Percentiles rank a stretch among this genome's conserved stretches.
Conservation (phyloP, 2,113 vertebrate species). For the Ciconia boyciana region DNA sequence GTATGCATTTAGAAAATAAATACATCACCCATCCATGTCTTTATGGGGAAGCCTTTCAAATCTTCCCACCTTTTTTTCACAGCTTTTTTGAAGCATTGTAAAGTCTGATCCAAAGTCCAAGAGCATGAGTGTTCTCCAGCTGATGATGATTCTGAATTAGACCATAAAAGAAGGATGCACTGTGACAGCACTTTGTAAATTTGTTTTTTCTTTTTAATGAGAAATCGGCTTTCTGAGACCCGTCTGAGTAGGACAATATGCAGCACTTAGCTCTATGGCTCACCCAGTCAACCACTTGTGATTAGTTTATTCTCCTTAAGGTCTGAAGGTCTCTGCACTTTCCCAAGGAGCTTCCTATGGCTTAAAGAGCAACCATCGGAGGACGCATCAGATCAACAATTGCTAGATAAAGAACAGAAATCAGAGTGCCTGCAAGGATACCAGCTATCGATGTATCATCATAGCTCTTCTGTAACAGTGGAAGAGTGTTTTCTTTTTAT, state of each 20-base stretch:
- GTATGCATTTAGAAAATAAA: conserved; percentile 1
- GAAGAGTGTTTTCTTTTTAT: neutral
- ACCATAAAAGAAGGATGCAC: neutral
- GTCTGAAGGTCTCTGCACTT: neutral
- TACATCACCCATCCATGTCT: neutral
- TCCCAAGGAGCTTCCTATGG: neutral
- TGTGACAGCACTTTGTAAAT: neutral
- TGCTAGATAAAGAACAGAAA: neutral
- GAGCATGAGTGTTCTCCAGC: neutral
- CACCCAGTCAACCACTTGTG: neutral
- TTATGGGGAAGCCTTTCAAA: neutral
- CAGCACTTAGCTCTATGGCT: fast-evolving
- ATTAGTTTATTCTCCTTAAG: neutral
- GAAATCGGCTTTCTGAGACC: neutral
- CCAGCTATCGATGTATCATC: neutral
- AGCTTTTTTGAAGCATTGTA: neutral
- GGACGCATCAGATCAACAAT: neutral
- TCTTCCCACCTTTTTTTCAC: neutral
- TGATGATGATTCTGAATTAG: neutral
- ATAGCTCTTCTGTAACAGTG: neutral
- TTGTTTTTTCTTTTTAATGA: neutral
- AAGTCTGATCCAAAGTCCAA: neutral
- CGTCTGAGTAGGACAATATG: neutral
- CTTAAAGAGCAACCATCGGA: neutral
- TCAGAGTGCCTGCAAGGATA: neutral